A percentile compares a stretch with the other conserved stretches of the same genome.
Conservation (phyloP, 2,888 invertebrate species). For the Carabus problematicus region DNA sequence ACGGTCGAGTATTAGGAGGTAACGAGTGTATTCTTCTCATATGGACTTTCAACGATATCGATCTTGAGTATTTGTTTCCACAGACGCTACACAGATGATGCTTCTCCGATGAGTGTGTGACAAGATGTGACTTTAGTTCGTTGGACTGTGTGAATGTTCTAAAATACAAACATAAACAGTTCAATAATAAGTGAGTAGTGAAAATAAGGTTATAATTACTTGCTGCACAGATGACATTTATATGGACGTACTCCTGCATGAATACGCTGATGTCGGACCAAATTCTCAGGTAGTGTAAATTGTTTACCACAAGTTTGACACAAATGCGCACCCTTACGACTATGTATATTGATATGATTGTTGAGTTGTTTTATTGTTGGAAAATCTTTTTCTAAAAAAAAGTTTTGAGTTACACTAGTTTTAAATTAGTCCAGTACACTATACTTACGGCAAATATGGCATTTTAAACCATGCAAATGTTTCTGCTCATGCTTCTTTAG, state of each 20-base stretch:
- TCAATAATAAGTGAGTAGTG: not conserved
- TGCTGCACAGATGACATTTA: conserved; percentile 37
- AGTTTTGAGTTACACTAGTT: not conserved
- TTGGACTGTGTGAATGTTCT: conserved; percentile 43
- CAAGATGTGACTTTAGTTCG: conserved; percentile 42
- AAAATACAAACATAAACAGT: not conserved
- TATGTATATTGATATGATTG: conserved; percentile 40
- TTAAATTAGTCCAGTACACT: not conserved
- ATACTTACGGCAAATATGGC: conserved; percentile 34
- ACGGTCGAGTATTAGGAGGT: conserved; percentile 29
- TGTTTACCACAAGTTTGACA: conserved; percentile 42
- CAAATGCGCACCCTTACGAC: conserved; percentile 33
- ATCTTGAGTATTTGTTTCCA: conserved; percentile 40
- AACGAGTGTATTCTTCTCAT: conserved; percentile 41
- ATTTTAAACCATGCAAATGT: conserved; percentile 33
- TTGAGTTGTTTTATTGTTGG: conserved; percentile 34
- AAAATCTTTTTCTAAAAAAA: conserved; percentile 29
- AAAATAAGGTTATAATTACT: conserved; percentile 20
- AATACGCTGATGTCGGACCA: conserved; percentile 36
- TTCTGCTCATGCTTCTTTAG: conserved; percentile 35
- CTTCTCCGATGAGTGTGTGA: conserved; percentile 42
- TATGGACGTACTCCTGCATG: conserved; percentile 40
- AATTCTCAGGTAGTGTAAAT: conserved; percentile 38
- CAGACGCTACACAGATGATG: conserved; percentile 40
- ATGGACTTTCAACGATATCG: conserved; percentile 38